Evolutionary conservation across 2,888 invertebrate genomes (phyloP).

Genomic region (Ptychoptera albimana): DNA sequence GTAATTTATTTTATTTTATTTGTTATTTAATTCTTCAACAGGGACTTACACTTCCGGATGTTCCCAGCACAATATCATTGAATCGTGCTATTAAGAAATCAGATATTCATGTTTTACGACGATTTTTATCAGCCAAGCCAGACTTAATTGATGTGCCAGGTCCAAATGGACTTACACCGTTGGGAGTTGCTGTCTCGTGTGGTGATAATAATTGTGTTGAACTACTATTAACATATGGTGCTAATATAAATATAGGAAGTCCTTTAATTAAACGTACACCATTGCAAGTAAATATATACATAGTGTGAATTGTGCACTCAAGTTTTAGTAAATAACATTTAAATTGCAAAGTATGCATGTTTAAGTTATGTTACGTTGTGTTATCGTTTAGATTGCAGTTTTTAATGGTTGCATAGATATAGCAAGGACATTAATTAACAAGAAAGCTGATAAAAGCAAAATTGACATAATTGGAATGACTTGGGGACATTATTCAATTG

Average conservation of each 20-base stretch:
- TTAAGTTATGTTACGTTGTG: constrained; percentile 2
- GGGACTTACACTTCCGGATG: constrained; percentile 21
- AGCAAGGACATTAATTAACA: constrained; percentile 25
- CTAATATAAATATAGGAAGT: constrained; percentile 24
- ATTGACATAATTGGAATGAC: constrained; percentile 25
- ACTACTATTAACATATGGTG: constrained; percentile 22
- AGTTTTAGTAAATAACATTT: neutral
- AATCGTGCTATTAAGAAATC: constrained; percentile 26
- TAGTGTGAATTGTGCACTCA: neutral
- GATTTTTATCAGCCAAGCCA: constrained; percentile 22
- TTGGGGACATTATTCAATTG: constrained; percentile 26
- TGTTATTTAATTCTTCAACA: constrained; percentile 8
- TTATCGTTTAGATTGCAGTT: constrained; percentile 21
- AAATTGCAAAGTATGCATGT: neutral
- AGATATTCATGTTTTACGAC: constrained; percentile 26
- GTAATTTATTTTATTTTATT: neutral
- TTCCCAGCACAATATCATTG: constrained; percentile 22
- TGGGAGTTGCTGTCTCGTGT: constrained; percentile 26
- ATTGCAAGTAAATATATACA: constrained; percentile 21
- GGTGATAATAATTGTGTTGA: constrained; percentile 26
- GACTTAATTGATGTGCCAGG: constrained; percentile 23
- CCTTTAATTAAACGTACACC: constrained; percentile 22
- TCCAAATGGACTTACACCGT: constrained; percentile 24
- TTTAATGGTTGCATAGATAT: constrained; percentile 24
- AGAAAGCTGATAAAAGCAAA: constrained; percentile 24